A percentile compares a stretch with the other conserved stretches of the same genome.
These are phyloP conservation scores for Bufotes viridis DNA, from an alignment of 2,797 vertebrate species.

Conservation along the genomic window DNA sequence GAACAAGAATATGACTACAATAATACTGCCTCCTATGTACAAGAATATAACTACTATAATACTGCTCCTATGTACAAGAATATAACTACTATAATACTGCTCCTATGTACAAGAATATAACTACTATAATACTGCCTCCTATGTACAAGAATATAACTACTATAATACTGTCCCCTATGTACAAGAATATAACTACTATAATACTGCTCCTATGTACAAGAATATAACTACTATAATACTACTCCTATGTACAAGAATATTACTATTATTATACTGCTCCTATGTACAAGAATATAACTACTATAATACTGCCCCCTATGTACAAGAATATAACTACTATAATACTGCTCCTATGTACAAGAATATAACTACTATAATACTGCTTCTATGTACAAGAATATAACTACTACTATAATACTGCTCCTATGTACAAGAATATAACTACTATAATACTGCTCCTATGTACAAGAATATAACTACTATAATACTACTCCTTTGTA, in stretches of 20 bases:
- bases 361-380: slow-evolving; percentile 7
- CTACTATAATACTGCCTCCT: slow-evolving; percentile 16
- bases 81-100: slow-evolving; percentile 20
- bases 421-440: slow-evolving; percentile 6
- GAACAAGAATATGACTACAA: not conserved
- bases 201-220: slow-evolving; percentile 13
- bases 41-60: slow-evolving; percentile 18
- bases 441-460: not conserved
- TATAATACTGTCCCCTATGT: not conserved
- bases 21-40: not conserved
- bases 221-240: slow-evolving; percentile 27
- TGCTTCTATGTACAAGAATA: not conserved
- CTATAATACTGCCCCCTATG: not conserved
- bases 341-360: slow-evolving; percentile 7
- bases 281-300: slow-evolving; percentile 12
- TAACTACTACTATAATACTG: slow-evolving; percentile 12
- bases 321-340: slow-evolving; percentile 15
- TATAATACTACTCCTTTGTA: not conserved
- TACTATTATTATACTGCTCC: slow-evolving; percentile 8
- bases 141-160: slow-evolving; percentile 2
- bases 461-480: not conserved
- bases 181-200: slow-evolving; percentile 21
- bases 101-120: slow-evolving; percentile 14
- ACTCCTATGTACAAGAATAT: slow-evolving; percentile 12
- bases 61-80: slow-evolving; percentile 13